Evolutionary conservation across 1,140 invertebrate genomes (phyloP), one percentile per base, ranked within the genome.

Genomic region (Drosophila burlai): DNA sequence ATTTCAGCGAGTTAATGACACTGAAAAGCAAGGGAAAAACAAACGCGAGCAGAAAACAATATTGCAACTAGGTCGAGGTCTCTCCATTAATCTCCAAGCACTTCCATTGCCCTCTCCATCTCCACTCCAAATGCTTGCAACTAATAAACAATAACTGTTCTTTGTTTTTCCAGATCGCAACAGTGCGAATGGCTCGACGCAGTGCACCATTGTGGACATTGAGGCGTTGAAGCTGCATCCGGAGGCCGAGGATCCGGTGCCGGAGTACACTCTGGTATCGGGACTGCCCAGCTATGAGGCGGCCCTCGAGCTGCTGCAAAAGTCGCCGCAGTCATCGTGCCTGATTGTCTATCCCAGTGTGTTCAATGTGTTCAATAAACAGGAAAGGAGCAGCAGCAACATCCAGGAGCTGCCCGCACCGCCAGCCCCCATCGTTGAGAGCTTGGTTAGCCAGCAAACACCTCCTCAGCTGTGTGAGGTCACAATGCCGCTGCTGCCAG

Each of bases 271-370:
- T 8, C 91, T 95, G 34, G 95, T 95, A 40, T 95, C 95, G 13
- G 95, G 95, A 24, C 78, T 95, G 40, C 95, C 95, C 13, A 94
- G 93, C 29, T 95, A 95, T 82, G 95, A 95, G 42, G 95, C 95
- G 63, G 95, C 95, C 0, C 81, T 95, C 58, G 93, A 95, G 78
- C 92, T 95, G 72, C 83, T 95, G 72, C 89, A 93, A 24, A 93
- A 93, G 59, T 66, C 82, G 24, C 84, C 92, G 24, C 68, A 83
- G 66, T 90, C 84, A 36, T 84, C 86, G 46, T 92, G 91, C 59
- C 76, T 92, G 62, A 89, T 92, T 79, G 90, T 92, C 46, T 91
- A 93, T 78, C 92, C 91, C 8, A 87, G 82, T 68, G 89, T 92
- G 65, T 92, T 92, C 77, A 92, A 81, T 76, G 76, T 92, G 61